Base-by-base conservation (phyloP, 2,113 vertebrate genomes). In the Seriola dumerili region DNA sequence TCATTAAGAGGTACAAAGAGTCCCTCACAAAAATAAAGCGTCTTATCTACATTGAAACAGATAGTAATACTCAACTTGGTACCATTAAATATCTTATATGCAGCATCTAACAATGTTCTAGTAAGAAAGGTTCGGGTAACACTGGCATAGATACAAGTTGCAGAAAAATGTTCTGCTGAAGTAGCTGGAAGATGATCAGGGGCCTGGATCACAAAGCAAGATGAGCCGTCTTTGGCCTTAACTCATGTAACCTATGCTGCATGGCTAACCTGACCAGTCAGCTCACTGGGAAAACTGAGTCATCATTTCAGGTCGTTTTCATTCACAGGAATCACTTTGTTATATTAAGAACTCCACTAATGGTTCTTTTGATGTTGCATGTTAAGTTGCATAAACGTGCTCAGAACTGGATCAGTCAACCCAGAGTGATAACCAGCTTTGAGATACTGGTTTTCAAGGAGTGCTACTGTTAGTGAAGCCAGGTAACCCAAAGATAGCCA, bases 61-160 rank as follows among this genome's bases (percentile, higher is more conserved):
- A 74, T 42, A 78, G 23, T 64, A 83, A 84, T 16, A 64, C 68
- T 52, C 57, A 42, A 48, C 38, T 69, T 50, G 75, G 58, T 72
- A 78, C 61, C 64, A 48, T 48, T 59, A 78, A 83, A 85, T 76
- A 78, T 71, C 73, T 78, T 23, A 80, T 55, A 81, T 81, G 88
- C 89, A 94, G 91, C 88, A 90, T 90, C 87, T 69, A 58, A 72
- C 6, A 69, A 55, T 68, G 69, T 81, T 82, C 63, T 54, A 0
- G 25, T 46, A 11, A 59, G 52, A 85, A 66, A 21, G 34, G 19
- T 23, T 29, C 44, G 57, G 73, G 52, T 71, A 76, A 90, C 77
- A 86, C 78, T 87, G 79, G 81, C 55, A 79, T 59, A 72, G 72
- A 84, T 29, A 44, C 12, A 44, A 46, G 55, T 40, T 73, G 65